A percentile compares a stretch with the other conserved stretches of the same genome.
phyloP scores from a whole-genome alignment of 1,140 invertebrate species.

The Diabrotica undecimpunctata region DNA sequence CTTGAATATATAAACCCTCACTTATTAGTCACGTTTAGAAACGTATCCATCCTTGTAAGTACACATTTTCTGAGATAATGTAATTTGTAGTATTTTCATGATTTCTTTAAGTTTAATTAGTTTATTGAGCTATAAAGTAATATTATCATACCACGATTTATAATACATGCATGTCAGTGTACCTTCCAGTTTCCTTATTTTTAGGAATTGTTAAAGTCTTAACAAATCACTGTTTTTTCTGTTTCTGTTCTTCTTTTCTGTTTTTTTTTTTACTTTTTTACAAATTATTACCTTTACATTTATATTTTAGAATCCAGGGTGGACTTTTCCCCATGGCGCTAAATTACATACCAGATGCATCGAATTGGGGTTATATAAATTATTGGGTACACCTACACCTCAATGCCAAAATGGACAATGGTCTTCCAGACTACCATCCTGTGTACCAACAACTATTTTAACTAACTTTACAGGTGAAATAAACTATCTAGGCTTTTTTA shows the following conservation, averaged over 20 bases:
- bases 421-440: constrained; percentile 69
- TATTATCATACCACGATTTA: too few species aligned
- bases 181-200: too few species aligned
- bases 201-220: too few species aligned
- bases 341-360: constrained; percentile 68
- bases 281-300: not conserved
- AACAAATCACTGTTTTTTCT: too few species aligned
- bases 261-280: too few species aligned
- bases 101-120: too few species aligned
- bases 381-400: constrained; percentile 63
- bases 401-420: constrained; percentile 77
- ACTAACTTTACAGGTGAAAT: constrained; percentile 76
- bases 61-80: too few species aligned
- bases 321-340: constrained; percentile 63
- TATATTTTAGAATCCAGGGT: constrained; percentile 40
- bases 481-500: not conserved
- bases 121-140: too few species aligned
- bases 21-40: constrained; percentile 54
- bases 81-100: too few species aligned
- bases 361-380: constrained; percentile 77
- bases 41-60: constrained; percentile 51
- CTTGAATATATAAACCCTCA: constrained; percentile 55
- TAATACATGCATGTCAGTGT: too few species aligned
- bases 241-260: too few species aligned
- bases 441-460: constrained; percentile 73